Evolutionary conservation across 2,888 invertebrate genomes (phyloP), one percentile per base, ranked within the genome.

Genomic region (Teleiodes luculella): DNA sequence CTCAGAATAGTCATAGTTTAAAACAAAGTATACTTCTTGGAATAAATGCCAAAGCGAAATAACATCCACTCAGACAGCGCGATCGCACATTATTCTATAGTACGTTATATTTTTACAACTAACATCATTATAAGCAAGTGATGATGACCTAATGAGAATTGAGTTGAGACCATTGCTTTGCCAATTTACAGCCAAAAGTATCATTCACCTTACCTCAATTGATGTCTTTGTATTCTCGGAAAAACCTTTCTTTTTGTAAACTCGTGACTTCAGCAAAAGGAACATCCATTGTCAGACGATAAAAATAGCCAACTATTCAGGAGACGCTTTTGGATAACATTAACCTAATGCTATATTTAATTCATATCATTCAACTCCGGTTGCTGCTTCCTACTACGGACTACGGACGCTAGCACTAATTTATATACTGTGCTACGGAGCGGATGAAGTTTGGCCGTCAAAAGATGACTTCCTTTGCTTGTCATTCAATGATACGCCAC

Each of bases 181-280:
- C 55, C 51, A 54, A 48, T 28, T 43, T 28, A 43, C 43, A 24
- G 37, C 45, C 55, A 43, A 51, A 55, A 51, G 48, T 39, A 46
- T 35, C 46, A 18, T 39, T 35, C 39, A 41, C n/a, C 31, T 37
- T 28, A 52, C 13, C 52, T 37, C 10, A 45, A 31, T 33, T 24
- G 51, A 51, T 46, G 46, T 51, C 45, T 18, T 28, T 24, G 13
- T 31, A 10, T 39, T 55, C 51, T 46, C 18, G 51, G 46, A 55
- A 51, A 33, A 28, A 36, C 41, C 48, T 53, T 47, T n/a, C 53
- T 43, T 10, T n/a, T 35, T 16, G n/a, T 46, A 28, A 14, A 31
- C 24, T 24, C 24, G 11, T 43, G 24, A 24, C 24, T 43, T 43
- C 24, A 43, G 11, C n/a, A n/a, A 24, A 24, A 24, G n/a, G n/a